phyloP scores from a whole-genome alignment of 2,797 vertebrate species.

The Tragopan temminckii region DNA sequence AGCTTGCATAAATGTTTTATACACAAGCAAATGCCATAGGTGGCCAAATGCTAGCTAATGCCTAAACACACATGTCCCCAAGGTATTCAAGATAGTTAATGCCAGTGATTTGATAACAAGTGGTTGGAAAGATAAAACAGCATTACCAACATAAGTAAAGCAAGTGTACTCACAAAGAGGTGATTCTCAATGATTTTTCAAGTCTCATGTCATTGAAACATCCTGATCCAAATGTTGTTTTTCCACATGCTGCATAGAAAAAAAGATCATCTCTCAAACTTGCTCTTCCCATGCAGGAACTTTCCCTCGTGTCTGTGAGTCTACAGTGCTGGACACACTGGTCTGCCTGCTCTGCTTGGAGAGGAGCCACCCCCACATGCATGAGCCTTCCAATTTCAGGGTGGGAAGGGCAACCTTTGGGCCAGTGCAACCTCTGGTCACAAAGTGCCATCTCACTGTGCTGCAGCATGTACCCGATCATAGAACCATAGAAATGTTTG shows the following conservation, averaged over 20 bases:
- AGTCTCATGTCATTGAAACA: background rate
- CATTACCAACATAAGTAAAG: background rate
- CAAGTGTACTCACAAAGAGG: background rate
- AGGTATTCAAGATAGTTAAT: background rate
- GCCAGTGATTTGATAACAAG: background rate
- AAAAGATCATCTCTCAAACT: background rate
- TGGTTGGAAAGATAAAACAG: background rate
- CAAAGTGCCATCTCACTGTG: background rate
- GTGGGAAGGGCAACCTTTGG: background rate
- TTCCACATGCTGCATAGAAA: conserved; percentile 4
- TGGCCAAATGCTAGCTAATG: conserved; percentile 61
- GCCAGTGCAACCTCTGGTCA: background rate
- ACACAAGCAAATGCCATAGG: conserved; percentile 42
- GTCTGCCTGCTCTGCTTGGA: background rate
- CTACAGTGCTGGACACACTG: background rate
- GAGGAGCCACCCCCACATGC: background rate
- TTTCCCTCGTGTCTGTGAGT: background rate
- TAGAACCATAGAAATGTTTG: no score
- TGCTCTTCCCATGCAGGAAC: background rate
- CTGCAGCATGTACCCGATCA: background rate
- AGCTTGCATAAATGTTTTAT: background rate
- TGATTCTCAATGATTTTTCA: background rate
- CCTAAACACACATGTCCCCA: rapidly evolving
- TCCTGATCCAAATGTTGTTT: background rate
- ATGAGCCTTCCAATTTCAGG: background rate